Conservation (phyloP, 1,140 invertebrate genomes). For the Eubasilissa regina region DNA sequence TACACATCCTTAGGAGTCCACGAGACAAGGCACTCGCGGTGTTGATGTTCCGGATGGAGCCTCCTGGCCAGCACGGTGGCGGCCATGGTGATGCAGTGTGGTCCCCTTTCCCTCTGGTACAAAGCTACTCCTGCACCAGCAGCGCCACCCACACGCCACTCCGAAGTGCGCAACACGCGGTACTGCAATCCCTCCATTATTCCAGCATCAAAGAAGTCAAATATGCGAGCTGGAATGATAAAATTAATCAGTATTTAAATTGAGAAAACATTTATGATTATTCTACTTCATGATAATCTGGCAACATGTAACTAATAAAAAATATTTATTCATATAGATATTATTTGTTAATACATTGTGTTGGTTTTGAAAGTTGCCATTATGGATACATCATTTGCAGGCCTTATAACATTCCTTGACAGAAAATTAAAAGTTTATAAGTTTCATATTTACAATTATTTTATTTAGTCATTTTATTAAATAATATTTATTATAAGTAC, state of each 20-base stretch:
- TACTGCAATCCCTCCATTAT: constrained; percentile 90
- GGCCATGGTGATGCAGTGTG: constrained; percentile 73
- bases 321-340: no score
- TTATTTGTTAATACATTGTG: no score
- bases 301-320: no score
- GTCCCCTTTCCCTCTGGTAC: constrained; percentile 45
- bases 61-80: constrained; percentile 79
- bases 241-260: neutral
- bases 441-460: no score
- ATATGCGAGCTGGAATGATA: constrained; percentile 79
- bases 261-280: no score
- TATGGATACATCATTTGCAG: no score
- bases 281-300: no score
- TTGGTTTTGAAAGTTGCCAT: no score
- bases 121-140: constrained; percentile 70
- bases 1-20: constrained; percentile 82
- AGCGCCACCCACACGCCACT: constrained; percentile 64
- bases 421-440: no score
- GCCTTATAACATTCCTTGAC: no score
- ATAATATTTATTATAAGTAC: no score
- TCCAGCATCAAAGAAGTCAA: constrained; percentile 90
- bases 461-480: no score
- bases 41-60: constrained; percentile 74
- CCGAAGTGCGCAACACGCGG: constrained; percentile 78
- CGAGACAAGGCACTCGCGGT: constrained; percentile 75